A percentile compares a stretch with the other conserved stretches of the same genome.
These are phyloP conservation scores for Petrocephalus schoutedeni DNA, from an alignment of 2,797 vertebrate species.

Conservation along the genomic window DNA sequence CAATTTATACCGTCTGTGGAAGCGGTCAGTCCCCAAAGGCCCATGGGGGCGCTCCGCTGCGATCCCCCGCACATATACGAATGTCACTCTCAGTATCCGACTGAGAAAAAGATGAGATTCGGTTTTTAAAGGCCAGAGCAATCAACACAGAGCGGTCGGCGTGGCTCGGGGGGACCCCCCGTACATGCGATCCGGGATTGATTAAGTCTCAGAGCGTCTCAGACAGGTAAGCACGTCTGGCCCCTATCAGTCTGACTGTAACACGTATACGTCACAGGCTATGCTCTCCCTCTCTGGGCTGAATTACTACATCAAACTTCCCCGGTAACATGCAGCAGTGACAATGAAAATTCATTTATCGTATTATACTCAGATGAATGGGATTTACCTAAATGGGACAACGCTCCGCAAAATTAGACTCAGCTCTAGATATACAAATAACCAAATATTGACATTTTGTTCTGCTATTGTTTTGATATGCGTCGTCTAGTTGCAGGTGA, in stretches of 20 bases:
- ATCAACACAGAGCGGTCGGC: conserved; percentile 27
- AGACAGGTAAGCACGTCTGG: conserved; percentile 39
- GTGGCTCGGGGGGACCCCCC: background rate
- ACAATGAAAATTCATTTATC: background rate
- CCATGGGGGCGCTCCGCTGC: background rate
- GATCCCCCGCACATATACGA: background rate
- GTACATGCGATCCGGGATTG: conserved; percentile 26
- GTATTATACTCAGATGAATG: background rate
- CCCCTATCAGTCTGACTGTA: conserved; percentile 25
- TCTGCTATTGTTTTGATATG: background rate
- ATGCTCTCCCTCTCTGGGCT: background rate
- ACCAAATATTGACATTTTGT: background rate
- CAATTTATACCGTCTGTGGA: background rate
- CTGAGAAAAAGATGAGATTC: conserved; percentile 35
- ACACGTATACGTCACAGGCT: background rate
- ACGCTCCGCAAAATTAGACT: background rate
- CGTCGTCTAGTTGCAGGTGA: background rate
- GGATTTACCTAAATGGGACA: background rate
- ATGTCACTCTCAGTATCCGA: conserved; percentile 15
- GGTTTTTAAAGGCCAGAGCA: conserved; percentile 30
- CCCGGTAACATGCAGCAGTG: background rate
- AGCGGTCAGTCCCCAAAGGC: background rate
- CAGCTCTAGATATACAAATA: background rate
- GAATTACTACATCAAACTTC: background rate
- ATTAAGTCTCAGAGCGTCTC: conserved; percentile 38